A percentile compares a stretch with the other conserved stretches of the same genome.
phyloP scores from a whole-genome alignment of 2,113 vertebrate species.

The Bettongia penicillata region DNA sequence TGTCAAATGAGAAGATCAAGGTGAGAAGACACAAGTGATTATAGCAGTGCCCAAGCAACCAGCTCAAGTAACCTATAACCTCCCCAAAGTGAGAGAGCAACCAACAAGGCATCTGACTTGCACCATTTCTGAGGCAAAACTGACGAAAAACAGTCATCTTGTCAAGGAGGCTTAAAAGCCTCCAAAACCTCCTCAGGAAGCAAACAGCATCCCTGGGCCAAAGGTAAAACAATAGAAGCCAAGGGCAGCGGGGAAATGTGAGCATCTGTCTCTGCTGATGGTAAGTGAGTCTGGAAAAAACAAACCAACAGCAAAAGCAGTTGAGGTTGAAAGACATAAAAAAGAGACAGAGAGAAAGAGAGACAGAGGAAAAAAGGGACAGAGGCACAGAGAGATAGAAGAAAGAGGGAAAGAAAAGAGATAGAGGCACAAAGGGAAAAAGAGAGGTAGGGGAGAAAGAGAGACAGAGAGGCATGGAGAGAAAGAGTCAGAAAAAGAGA shows the following conservation, averaged over 20 bases:
- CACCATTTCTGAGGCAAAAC: background rate
- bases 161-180: background rate
- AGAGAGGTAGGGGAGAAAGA: too few relatives aligned
- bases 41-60: background rate
- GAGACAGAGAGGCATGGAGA: too few relatives aligned
- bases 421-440: too few relatives aligned
- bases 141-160: background rate
- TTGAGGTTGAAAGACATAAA: background rate
- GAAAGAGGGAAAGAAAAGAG: too few relatives aligned
- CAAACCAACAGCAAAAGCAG: background rate
- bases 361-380: background rate
- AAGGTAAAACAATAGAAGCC: background rate
- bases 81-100: background rate
- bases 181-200: background rate
- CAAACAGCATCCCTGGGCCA: background rate
- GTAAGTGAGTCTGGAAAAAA: background rate
- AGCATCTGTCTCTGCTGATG: background rate
- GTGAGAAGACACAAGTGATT: background rate
- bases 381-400: too few relatives aligned
- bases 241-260: background rate
- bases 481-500: background rate
- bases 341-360: background rate
- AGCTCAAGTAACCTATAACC: background rate
- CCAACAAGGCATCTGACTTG: background rate
- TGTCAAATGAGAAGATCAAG: background rate